phyloP scores from a whole-genome alignment of 2,113 vertebrate species.

The Cyanoderma ruficeps region DNA sequence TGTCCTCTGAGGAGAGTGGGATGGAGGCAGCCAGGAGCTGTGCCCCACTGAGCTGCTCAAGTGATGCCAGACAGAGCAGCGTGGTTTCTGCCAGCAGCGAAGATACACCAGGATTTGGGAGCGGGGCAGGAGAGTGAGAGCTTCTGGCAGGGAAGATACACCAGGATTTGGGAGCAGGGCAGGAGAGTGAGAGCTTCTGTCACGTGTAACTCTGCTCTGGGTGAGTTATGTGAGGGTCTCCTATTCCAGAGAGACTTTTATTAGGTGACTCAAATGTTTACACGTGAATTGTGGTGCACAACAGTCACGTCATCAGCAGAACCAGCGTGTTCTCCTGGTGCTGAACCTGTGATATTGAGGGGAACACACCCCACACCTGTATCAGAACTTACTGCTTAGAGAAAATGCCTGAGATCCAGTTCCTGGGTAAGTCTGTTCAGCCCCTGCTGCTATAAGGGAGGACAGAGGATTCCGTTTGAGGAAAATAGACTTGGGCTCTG shows the following conservation, averaged over 20 bases:
- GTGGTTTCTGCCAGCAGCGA: rapidly evolving
- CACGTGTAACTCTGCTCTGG: rapidly evolving
- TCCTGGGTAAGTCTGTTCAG: neutral
- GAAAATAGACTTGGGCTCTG: neutral
- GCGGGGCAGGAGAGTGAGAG: neutral
- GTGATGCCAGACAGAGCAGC: neutral
- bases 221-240: rapidly evolving
- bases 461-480: rapidly evolving
- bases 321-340: neutral
- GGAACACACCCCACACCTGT: neutral
- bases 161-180: neutral
- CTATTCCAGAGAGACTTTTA: neutral
- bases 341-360: rapidly evolving
- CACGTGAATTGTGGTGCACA: rapidly evolving
- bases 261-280: rapidly evolving
- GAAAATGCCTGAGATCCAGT: neutral
- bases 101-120: neutral
- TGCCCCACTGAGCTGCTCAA: neutral
- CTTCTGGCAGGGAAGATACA: neutral
- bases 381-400: neutral
- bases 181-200: neutral
- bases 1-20: neutral
- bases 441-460: neutral
- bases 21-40: neutral
- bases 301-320: rapidly evolving